phyloP scores from a whole-genome alignment of 2,888 invertebrate genomes.

The Eupeodes latifasciatus region DNA sequence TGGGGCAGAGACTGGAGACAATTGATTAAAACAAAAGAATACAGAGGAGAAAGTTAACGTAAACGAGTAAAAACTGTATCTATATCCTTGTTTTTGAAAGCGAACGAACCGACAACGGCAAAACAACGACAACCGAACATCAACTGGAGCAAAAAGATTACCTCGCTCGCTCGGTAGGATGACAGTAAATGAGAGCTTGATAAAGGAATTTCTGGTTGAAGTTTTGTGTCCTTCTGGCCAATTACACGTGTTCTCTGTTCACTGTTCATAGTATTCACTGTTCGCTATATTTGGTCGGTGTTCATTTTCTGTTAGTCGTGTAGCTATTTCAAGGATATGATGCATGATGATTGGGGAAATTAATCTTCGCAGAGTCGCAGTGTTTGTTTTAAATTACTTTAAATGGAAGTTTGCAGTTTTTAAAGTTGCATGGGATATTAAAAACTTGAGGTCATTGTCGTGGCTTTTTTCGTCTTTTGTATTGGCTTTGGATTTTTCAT shows the following conservation, averaged over 20 bases:
- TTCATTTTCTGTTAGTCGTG: constrained; percentile 2
- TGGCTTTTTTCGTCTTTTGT: no score
- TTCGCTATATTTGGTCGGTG: neutral
- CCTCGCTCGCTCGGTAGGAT: constrained; percentile 10
- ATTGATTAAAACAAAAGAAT: constrained; percentile 22
- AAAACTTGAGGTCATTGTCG: no score
- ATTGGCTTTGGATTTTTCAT: no score
- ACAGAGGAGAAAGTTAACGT: neutral
- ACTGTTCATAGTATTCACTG: neutral
- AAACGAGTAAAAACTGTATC: neutral
- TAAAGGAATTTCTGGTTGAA: constrained; percentile 45
- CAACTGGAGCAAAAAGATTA: constrained; percentile 43
- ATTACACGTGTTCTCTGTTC: constrained; percentile 60
- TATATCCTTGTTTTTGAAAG: neutral
- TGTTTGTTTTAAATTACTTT: constrained; percentile 8
- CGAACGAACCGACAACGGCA: neutral
- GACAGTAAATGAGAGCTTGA: constrained; percentile 42
- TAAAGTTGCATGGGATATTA: neutral
- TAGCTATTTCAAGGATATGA: constrained; percentile 20
- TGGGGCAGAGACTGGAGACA: neutral
- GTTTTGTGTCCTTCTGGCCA: constrained; percentile 56
- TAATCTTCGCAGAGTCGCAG: constrained; percentile 8
- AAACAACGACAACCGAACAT: neutral
- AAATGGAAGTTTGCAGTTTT: neutral
- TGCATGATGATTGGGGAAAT: constrained; percentile 35